These are phyloP conservation scores for Cenopis cana DNA, from an alignment of 2,888 invertebrate species.

Conservation along the genomic window DNA sequence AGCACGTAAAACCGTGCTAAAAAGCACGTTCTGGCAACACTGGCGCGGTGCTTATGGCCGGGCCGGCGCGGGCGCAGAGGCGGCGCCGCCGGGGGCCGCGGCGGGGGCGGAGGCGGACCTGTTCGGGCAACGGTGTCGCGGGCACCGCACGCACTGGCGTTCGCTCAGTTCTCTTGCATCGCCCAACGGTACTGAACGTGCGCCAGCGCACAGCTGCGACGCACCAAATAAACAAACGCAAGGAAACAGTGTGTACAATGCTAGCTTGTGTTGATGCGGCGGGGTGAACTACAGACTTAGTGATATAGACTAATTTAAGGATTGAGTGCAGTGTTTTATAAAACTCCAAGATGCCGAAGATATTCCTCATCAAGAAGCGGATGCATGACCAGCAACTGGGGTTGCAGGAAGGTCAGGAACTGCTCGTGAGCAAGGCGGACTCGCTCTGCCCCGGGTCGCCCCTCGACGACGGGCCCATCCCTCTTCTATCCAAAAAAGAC, in stretches of 20 bases:
- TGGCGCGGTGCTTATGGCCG: conserved; percentile 52
- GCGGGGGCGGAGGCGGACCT: conserved; percentile 81
- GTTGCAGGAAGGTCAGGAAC: conserved; percentile 92
- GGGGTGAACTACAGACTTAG: conserved; percentile 73
- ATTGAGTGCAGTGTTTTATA: conserved; percentile 78
- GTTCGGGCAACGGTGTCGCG: conserved; percentile 82
- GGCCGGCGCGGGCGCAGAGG: conserved; percentile 63
- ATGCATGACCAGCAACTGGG: conserved; percentile 96
- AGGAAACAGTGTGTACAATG: conserved; percentile 81
- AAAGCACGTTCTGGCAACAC: no score
- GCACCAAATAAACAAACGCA: conserved; percentile 77
- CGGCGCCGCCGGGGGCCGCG: conserved; percentile 68
- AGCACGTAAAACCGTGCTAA: no score
- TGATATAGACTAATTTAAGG: conserved; percentile 73
- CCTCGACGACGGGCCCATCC: conserved; percentile 85
- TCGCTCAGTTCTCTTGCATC: conserved; percentile 81
- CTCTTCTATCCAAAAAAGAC: conserved; percentile 85
- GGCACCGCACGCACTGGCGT: conserved; percentile 76
- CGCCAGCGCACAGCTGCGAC: conserved; percentile 71
- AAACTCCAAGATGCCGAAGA: conserved; percentile 92
- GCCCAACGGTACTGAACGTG: conserved; percentile 83
- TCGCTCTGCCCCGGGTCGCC: conserved; percentile 85
- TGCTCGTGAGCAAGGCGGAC: conserved; percentile 87
- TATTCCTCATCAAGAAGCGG: conserved; percentile 95
- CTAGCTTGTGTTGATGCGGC: conserved; percentile 68